Evolutionary conservation across 1,140 invertebrate genomes (phyloP), one percentile per base, ranked within the genome.

Genomic region (Hypothenemus hampei): DNA sequence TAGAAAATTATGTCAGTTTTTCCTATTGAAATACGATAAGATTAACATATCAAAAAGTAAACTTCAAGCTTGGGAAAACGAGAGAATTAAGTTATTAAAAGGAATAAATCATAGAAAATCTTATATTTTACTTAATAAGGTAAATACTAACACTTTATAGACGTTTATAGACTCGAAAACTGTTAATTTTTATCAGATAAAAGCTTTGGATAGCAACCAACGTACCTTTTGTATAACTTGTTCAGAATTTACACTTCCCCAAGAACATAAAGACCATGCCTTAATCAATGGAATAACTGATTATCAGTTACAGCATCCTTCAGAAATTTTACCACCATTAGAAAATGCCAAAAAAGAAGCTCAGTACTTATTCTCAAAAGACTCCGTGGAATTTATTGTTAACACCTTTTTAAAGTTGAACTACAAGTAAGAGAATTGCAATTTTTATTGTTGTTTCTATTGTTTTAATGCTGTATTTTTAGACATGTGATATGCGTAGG

Each of bases 401-500:
- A 68, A 77, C 46, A 77, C 81, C 50, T 69, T 86, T 1, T 43
- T 63, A 11, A 62, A 71, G 19, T 65, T 81, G 40, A 69, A 75
- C 53, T 76, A 81, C 23, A 79, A 73, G 68, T 72, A 62, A 58
- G 10, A 20, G 10, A 2, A 18, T 37, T 1, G 16, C 16, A 3
- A 31, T 11, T n/a, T n/a, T n/a, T n/a, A n/a, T n/a, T n/a, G n/a
- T n/a, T n/a, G n/a, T n/a, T n/a, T n/a, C n/a, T n/a, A n/a, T n/a
- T n/a, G n/a, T n/a, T n/a, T n/a, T n/a, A n/a, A n/a, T n/a, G 26
- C 26, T 47, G 36, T 21, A 11, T 58, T 62, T 73, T 52, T 63
- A 82, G 81, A 13, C 77, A 84, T 68, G 76, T 91, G 5, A 65
- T 93, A 5, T 91, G 88, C 65, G 80, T 92, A 52, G 88, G 89